A percentile compares a stretch with the other conserved stretches of the same genome.
These are phyloP conservation scores for Drosophila arizonae DNA, from an alignment of 1,140 invertebrate genomes.

Conservation along the genomic window DNA sequence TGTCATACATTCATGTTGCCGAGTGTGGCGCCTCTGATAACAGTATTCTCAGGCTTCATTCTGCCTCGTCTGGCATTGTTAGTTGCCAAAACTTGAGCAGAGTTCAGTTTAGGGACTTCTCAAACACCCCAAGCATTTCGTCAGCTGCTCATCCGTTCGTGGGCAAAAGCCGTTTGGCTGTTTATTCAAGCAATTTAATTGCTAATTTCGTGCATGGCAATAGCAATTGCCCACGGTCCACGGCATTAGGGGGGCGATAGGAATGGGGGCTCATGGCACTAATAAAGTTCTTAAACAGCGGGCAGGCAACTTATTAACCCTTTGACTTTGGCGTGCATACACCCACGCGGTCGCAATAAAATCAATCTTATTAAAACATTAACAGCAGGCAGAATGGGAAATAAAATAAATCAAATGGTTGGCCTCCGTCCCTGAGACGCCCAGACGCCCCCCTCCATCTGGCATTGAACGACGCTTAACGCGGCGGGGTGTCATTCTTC, in stretches of 20 bases:
- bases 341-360: conserved; percentile 69
- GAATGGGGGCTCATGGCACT: conserved; percentile 29
- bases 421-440: conserved; percentile 26
- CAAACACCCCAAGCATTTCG: neutral
- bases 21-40: conserved; percentile 34
- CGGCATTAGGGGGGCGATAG: neutral
- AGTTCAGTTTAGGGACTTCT: neutral
- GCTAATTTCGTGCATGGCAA: conserved; percentile 31
- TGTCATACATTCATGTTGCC: conserved; percentile 33
- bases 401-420: conserved; percentile 80
- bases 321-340: conserved; percentile 49
- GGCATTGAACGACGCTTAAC: conserved; percentile 63
- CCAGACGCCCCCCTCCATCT: neutral
- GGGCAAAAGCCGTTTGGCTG: conserved; percentile 19
- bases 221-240: conserved; percentile 1
- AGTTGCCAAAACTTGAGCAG: neutral
- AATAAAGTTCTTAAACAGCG: conserved; percentile 71
- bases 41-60: neutral
- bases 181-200: conserved; percentile 54
- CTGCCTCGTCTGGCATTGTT: neutral
- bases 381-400: conserved; percentile 68
- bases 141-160: conserved; percentile 7
- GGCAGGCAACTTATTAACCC: conserved; percentile 73
- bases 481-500: conserved; percentile 54
- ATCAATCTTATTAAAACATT: conserved; percentile 82